Base-by-base conservation (phyloP, 2,888 invertebrate genomes). In the Melieria omissa region DNA sequence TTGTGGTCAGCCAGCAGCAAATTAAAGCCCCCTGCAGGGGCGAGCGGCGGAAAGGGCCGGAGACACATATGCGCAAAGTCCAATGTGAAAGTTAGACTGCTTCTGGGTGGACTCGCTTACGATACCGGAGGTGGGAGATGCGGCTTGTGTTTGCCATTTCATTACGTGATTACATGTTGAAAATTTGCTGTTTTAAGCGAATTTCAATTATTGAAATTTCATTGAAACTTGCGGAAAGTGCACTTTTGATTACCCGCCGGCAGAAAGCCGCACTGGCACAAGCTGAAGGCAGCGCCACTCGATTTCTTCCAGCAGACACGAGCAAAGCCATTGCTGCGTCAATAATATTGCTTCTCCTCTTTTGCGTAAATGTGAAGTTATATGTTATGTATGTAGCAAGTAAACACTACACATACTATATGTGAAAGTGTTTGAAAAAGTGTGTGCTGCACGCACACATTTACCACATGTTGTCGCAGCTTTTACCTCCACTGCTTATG, bases 401-500 rank as follows among this genome's bases (percentile, higher is more conserved):
- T 29, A 29, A 29, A 29, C 29, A 29, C 29, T 3, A 29, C 9
- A 29, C 6, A 14, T 57, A n/a, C n/a, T n/a, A n/a, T n/a, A 29
- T 57, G 6, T 52, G 52, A n/a, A 9, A 2, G 49, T 49, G 49
- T 49, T 2, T 49, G 49, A 49, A 49, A 10, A 49, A 49, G 49
- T 49, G 12, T 49, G 49, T 52, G 52, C 14, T n/a, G 14, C 12
- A 52, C 14, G 4, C 14, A 52, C 12, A 52, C 14, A 14, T 52
- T 52, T 52, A 14, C 52, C n/a, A 52, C 52, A 52, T 52, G 9
- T 52, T 52, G 52, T 52, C 9, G 14, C 52, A 52, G 14, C 14
- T 4, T n/a, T n/a, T 14, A 52, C 12, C 52, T 5, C 65, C 69
- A 72, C 74, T 77, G 71, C 77, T 77, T 77, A 77, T 77, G 77